Conservation (phyloP, 2,888 invertebrate genomes). For the Drosophila atripex region DNA sequence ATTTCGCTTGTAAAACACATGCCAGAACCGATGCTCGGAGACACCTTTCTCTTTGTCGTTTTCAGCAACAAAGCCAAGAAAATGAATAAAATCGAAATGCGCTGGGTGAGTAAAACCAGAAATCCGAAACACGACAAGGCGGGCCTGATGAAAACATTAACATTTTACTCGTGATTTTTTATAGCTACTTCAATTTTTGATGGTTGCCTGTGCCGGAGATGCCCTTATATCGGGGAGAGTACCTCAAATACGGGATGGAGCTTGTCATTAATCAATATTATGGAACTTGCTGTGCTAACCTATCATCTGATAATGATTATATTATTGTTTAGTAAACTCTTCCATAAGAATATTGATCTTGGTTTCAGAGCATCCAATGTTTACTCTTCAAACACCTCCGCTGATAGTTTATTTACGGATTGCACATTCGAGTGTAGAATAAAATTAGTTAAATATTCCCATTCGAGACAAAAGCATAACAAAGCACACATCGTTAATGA, state of each 20-base stretch:
- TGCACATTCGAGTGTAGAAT: conserved; percentile 68
- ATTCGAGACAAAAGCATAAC: conserved; percentile 39
- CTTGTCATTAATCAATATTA: too few relatives aligned
- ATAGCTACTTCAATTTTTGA: conserved; percentile 70
- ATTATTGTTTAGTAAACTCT: too few relatives aligned
- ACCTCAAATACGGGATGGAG: not conserved
- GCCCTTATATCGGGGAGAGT: not conserved
- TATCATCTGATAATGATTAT: too few relatives aligned
- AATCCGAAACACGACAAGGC: conserved; percentile 48
- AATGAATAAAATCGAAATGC: not conserved
- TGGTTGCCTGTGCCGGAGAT: conserved; percentile 29
- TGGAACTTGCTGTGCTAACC: not conserved
- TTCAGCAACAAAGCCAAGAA: conserved; percentile 35
- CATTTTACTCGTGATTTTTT: conserved; percentile 65
- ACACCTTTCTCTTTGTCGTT: conserved; percentile 63
- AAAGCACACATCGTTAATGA: conserved; percentile 66
- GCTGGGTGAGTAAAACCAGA: conserved; percentile 42
- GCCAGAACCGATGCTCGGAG: conserved; percentile 52
- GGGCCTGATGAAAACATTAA: conserved; percentile 75
- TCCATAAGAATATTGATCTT: too few relatives aligned
- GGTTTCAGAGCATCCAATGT: not conserved
- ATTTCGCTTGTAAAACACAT: conserved; percentile 62
- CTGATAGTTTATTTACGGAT: conserved; percentile 45
- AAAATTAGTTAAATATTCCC: conserved; percentile 74
- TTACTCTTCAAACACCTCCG: conserved; percentile 19